Evolutionary conservation across 1,140 invertebrate genomes (phyloP).

Genomic region (Antheraea mylitta): DNA sequence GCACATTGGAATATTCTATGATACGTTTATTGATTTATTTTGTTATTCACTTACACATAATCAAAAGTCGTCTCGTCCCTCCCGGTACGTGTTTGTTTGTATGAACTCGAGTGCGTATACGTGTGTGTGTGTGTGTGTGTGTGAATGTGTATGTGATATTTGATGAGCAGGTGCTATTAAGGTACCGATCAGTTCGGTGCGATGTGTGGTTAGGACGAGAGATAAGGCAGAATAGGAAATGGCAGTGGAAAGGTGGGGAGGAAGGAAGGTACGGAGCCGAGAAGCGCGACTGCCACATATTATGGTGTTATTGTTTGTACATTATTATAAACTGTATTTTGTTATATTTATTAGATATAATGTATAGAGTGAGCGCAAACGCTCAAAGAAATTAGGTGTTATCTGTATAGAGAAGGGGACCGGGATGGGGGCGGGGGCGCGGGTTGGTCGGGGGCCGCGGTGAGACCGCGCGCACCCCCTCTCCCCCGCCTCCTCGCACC

Average conservation of each 20-base stretch:
- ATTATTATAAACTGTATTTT: constrained; percentile 48
- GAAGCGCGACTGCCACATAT: constrained; percentile 12
- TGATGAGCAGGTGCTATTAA: not conserved
- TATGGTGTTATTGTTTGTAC: constrained; percentile 44
- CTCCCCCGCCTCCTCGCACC: no score
- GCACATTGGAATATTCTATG: no score
- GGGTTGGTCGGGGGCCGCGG: not conserved
- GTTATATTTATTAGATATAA: constrained; percentile 63
- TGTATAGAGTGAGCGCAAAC: constrained; percentile 20
- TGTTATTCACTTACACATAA: no score
- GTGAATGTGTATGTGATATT: not conserved
- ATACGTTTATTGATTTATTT: no score
- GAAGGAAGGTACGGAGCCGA: no score
- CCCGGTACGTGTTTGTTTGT: no score
- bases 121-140: constrained; percentile 24
- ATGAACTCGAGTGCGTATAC: not conserved
- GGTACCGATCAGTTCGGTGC: not conserved
- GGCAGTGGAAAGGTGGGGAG: no score
- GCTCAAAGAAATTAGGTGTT: constrained; percentile 20
- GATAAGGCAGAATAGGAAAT: no score
- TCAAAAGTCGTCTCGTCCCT: no score
- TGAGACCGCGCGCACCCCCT: constrained; percentile 1
- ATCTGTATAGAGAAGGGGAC: constrained; percentile 18
- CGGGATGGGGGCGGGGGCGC: no score
- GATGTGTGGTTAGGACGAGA: not conserved